Evolutionary conservation across 2,797 vertebrate species (phyloP).

Genomic region (Tarsius wallacei): DNA sequence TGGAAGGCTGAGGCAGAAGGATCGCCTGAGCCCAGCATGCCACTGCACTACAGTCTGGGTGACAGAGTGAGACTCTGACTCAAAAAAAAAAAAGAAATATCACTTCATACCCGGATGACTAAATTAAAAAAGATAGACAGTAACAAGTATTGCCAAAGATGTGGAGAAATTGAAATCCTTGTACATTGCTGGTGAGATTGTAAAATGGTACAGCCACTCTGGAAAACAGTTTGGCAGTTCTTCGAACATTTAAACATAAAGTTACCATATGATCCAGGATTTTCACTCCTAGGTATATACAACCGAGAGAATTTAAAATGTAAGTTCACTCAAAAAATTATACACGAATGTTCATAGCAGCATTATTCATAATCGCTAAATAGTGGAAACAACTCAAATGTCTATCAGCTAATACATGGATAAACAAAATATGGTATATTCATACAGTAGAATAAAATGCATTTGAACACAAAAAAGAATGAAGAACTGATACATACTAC

Average conservation of each 20-base stretch:
- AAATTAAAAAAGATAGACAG: not conserved
- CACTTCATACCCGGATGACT: not conserved
- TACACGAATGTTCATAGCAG: not conserved
- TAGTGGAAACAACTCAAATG: not conserved
- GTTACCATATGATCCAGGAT: not conserved
- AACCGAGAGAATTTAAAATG: slow-evolving; percentile 37
- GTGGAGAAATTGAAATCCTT: not conserved
- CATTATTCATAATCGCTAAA: not conserved
- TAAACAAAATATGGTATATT: not conserved
- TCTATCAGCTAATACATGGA: not conserved
- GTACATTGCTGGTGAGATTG: not conserved
- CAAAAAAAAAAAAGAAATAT: not conserved
- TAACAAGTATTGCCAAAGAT: not conserved
- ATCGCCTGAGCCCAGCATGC: too few species aligned
- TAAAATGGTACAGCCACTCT: not conserved
- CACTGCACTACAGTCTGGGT: too few species aligned
- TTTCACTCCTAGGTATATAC: not conserved
- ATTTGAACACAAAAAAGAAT: slow-evolving; percentile 37
- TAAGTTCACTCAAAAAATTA: not conserved
- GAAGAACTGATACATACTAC: not conserved
- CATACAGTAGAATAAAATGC: not conserved
- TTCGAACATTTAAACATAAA: slow-evolving; percentile 14
- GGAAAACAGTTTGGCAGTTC: not conserved
- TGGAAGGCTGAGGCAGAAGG: too few species aligned
- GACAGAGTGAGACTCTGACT: too few species aligned